Conservation (phyloP, 1,140 invertebrate species). For the Scaptomyza hsui region DNA sequence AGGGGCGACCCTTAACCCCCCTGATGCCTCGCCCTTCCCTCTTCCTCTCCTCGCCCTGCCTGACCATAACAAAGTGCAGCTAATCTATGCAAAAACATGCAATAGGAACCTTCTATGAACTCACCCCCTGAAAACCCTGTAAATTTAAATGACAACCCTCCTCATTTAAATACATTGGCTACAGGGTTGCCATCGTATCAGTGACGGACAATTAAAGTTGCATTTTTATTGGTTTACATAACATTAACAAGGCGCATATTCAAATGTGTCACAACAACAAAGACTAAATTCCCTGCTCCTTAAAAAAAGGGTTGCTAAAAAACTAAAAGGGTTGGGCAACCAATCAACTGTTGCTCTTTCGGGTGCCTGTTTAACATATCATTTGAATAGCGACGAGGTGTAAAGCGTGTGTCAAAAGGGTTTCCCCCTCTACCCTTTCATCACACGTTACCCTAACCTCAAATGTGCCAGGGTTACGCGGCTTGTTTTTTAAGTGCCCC, state of each 20-base stretch:
- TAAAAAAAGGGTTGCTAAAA: constrained; percentile 69
- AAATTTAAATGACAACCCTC: constrained; percentile 28
- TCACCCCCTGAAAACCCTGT: constrained; percentile 40
- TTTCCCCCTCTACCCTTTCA: constrained; percentile 12
- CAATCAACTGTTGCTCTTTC: constrained; percentile 66
- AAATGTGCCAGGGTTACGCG: constrained; percentile 37
- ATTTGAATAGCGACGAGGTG: constrained; percentile 78
- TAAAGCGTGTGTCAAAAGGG: constrained; percentile 41
- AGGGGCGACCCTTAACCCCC: constrained; percentile 23
- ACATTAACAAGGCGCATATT: constrained; percentile 73
- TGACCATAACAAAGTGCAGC: constrained; percentile 64
- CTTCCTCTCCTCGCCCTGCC: background rate
- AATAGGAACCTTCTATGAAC: constrained; percentile 5
- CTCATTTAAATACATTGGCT: constrained; percentile 62
- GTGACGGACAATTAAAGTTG: constrained; percentile 62
- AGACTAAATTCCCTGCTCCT: no score
- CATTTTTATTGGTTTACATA: constrained; percentile 81
- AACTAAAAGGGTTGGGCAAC: constrained; percentile 15
- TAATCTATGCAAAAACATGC: constrained; percentile 83
- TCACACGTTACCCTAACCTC: constrained; percentile 2
- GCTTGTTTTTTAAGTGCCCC: constrained; percentile 49
- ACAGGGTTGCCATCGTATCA: constrained; percentile 45
- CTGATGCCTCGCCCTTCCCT: background rate
- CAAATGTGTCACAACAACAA: constrained; percentile 73
- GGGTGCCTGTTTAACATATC: constrained; percentile 71